phyloP scores from a whole-genome alignment of 2,797 vertebrate genomes.

The Bovichtus variegatus region DNA sequence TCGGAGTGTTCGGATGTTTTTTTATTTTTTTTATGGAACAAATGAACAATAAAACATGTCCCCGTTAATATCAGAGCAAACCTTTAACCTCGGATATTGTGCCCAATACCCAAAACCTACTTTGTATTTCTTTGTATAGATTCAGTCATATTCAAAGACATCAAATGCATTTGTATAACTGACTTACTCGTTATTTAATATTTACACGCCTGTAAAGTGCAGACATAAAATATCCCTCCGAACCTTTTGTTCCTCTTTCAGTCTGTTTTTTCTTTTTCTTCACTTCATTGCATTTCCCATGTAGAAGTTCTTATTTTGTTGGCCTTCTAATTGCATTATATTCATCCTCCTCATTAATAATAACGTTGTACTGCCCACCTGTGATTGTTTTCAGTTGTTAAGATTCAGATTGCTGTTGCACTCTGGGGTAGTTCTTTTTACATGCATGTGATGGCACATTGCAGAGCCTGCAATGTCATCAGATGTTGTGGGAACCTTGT shows the following conservation, averaged over 20 bases:
- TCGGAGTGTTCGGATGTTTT: too few species aligned
- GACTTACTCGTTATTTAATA: background rate
- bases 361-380: background rate
- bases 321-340: accelerated
- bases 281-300: background rate
- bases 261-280: background rate
- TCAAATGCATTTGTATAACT: background rate
- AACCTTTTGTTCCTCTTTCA: too few species aligned
- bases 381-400: background rate
- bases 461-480: conserved; percentile 15
- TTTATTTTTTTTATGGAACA: too few species aligned
- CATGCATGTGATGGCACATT: conserved; percentile 2
- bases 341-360: too few species aligned
- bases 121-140: too few species aligned
- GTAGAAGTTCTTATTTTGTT: background rate
- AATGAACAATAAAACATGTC: too few species aligned
- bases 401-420: too few species aligned
- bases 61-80: too few species aligned
- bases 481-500: conserved; percentile 65
- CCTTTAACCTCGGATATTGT: background rate
- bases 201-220: too few species aligned
- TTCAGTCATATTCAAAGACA: background rate
- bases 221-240: too few species aligned
- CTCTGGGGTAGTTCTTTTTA: too few species aligned
- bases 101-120: background rate